phyloP scores from a whole-genome alignment of 2,113 vertebrate species.

The Danionella cerebrum region DNA sequence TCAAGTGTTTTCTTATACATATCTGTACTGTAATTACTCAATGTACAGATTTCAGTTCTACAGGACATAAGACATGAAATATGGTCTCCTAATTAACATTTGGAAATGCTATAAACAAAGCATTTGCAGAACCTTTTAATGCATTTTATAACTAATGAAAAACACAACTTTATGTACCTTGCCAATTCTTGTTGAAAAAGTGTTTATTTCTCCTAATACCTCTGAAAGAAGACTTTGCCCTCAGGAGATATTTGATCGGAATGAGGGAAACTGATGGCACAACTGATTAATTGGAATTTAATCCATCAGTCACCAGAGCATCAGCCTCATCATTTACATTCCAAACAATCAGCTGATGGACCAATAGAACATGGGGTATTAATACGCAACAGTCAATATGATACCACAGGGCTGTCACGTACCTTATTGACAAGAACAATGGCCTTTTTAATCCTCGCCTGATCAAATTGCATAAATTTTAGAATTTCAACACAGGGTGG shows the following conservation, averaged over 20 bases:
- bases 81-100: too few species aligned
- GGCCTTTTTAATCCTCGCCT: conserved; percentile 69
- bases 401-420: conserved; percentile 61
- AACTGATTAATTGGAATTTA: conserved; percentile 99
- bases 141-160: too few species aligned
- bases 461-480: conserved; percentile 70
- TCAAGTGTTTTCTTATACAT: too few species aligned
- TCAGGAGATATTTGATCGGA: conserved; percentile 95
- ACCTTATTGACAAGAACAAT: conserved; percentile 71
- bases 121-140: too few species aligned
- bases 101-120: too few species aligned
- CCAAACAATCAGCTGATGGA: conserved; percentile 88
- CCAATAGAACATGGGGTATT: conserved; percentile 77
- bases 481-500: conserved; percentile 54
- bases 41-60: too few species aligned
- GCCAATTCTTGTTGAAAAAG: too few species aligned
- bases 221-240: conserved; percentile 74
- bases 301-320: conserved; percentile 93
- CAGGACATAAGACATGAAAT: too few species aligned
- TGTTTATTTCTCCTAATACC: conserved; percentile 87
- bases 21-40: too few species aligned
- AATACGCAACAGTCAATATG: conserved; percentile 78
- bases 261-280: conserved; percentile 93
- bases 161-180: too few species aligned
- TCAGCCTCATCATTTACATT: conserved; percentile 93